A percentile compares a stretch with the other conserved stretches of the same genome.
Conservation (phyloP, 37 sponge, comb jelly and placozoan genomes). For the Sycon ciliatum region DNA sequence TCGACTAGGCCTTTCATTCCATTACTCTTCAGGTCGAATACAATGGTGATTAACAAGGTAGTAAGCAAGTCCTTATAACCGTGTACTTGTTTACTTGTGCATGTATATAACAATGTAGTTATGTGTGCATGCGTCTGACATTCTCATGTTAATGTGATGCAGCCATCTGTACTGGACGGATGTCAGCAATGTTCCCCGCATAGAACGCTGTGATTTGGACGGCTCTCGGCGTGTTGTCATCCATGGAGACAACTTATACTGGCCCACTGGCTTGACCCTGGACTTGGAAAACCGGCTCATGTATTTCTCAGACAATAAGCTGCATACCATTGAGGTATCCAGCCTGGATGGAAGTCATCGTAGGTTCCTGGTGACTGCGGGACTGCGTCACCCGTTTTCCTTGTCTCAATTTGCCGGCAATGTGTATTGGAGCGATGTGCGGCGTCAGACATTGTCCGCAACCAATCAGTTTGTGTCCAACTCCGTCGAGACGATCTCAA, state of each 20-base stretch:
- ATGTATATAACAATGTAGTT: too few relatives aligned
- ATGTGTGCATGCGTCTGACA: too few relatives aligned
- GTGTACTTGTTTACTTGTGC: too few relatives aligned
- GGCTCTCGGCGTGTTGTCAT: too few relatives aligned
- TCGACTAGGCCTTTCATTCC: too few relatives aligned
- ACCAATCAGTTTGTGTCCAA: not conserved
- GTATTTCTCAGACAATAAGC: conserved; percentile 64
- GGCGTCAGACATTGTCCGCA: conserved; percentile 1
- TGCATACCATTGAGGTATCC: conserved; percentile 42
- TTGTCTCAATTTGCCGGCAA: conserved; percentile 29
- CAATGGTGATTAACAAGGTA: too few relatives aligned
- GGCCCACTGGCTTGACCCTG: conserved; percentile 42
- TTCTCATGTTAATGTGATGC: not conserved
- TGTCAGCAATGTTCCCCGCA: conserved; percentile 37
- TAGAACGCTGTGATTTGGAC: conserved; percentile 49
- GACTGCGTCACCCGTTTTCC: conserved; percentile 39
- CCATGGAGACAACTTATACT: not conserved
- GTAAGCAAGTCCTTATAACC: too few relatives aligned
- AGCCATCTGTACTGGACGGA: conserved; percentile 56
- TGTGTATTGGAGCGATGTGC: conserved; percentile 57
- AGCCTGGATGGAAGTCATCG: conserved; percentile 37
- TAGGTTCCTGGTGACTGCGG: conserved; percentile 14
- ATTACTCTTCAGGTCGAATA: too few relatives aligned
- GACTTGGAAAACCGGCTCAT: conserved; percentile 61
- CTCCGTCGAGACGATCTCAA: too few relatives aligned